Percentiles rank a stretch among this genome's conserved stretches.
phyloP scores from a whole-genome alignment of 2,113 vertebrate genomes.

The Callospermophilus lateralis region DNA sequence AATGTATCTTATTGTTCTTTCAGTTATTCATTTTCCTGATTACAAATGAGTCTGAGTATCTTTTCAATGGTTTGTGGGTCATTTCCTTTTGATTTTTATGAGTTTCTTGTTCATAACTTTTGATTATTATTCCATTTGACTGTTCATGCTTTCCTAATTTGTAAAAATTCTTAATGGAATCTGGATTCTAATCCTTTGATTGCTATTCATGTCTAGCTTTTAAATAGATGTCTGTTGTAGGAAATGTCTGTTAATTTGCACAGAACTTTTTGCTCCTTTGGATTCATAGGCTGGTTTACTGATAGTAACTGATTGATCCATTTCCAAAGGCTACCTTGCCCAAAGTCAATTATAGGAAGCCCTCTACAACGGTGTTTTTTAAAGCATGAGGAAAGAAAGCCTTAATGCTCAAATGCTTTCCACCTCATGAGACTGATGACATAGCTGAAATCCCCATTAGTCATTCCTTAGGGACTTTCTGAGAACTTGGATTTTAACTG shows the following conservation, averaged over 20 bases:
- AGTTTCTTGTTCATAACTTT: background rate
- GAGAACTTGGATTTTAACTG: constrained; percentile 38
- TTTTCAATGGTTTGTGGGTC: constrained; percentile 15
- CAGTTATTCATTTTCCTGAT: background rate
- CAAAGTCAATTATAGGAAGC: constrained; percentile 9
- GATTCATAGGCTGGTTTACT: background rate
- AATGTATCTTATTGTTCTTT: background rate
- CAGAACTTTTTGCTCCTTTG: background rate
- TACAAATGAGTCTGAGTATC: background rate
- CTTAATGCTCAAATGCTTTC: background rate
- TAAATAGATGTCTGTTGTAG: background rate
- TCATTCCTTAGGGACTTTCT: constrained; percentile 69
- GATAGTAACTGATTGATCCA: background rate
- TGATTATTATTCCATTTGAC: background rate
- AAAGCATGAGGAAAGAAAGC: background rate
- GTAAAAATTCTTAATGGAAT: background rate
- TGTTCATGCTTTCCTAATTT: constrained; percentile 23
- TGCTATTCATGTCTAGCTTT: background rate
- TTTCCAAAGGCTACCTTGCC: background rate
- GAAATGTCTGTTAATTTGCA: background rate
- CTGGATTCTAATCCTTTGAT: background rate
- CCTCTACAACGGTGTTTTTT: background rate
- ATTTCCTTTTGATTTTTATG: background rate
- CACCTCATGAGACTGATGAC: background rate
- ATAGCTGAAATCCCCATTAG: constrained; percentile 54